Conservation (phyloP, 2,888 invertebrate species). For the Latheticus oryzae region DNA sequence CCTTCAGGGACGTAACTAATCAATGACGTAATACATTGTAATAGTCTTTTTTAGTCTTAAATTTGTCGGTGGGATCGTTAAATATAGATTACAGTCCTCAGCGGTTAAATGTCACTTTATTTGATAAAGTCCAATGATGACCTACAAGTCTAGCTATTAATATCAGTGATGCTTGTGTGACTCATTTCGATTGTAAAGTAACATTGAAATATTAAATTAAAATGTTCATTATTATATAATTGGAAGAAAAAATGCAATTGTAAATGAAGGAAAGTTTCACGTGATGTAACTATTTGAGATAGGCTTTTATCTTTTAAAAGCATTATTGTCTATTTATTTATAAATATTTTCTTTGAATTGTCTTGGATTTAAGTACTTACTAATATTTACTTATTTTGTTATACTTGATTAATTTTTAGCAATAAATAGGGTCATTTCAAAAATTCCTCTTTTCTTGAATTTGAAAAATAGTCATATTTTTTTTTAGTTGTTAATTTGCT, state of each 20-base stretch:
- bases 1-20: constrained; percentile 17
- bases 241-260: neutral
- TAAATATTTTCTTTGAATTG: too few species aligned
- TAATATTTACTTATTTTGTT: too few species aligned
- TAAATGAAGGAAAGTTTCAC: too few species aligned
- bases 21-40: neutral
- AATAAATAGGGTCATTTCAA: too few species aligned
- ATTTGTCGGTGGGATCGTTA: neutral
- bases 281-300: too few species aligned
- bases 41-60: neutral
- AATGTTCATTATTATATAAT: constrained; percentile 1
- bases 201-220: constrained; percentile 34
- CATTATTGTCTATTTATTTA: too few species aligned
- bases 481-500: too few species aligned
- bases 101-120: constrained; percentile 25
- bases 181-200: constrained; percentile 45
- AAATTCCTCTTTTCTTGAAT: too few species aligned
- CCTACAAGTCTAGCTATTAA: constrained; percentile 44
- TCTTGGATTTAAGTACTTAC: too few species aligned
- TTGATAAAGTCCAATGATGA: constrained; percentile 36
- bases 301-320: too few species aligned
- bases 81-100: constrained; percentile 4
- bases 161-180: constrained; percentile 50
- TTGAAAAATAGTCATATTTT: too few species aligned
- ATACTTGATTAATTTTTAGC: too few species aligned